Evolutionary conservation across 2,888 invertebrate genomes (phyloP).

Genomic region (Machimus atricapillus): DNA sequence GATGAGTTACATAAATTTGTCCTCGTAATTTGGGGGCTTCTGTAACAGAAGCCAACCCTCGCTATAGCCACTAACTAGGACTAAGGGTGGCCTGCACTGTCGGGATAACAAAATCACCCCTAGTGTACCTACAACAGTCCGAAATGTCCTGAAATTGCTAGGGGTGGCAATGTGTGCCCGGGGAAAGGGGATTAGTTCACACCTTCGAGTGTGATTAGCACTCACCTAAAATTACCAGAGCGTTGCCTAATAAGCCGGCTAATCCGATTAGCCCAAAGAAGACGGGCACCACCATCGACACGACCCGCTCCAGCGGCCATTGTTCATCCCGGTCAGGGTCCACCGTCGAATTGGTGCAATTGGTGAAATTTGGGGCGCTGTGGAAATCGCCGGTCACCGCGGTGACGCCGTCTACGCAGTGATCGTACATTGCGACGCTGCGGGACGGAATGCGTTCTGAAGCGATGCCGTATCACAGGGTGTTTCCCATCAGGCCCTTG

Average conservation of each 20-base stretch:
- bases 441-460: background rate
- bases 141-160: background rate
- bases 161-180: background rate
- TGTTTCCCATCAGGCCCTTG: background rate
- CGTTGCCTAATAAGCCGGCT: constrained; percentile 88
- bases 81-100: background rate
- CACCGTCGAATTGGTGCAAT: background rate
- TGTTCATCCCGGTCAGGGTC: constrained; percentile 56
- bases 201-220: constrained; percentile 41
- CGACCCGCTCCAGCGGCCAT: constrained; percentile 69
- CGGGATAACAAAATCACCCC: background rate
- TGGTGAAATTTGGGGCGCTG: background rate
- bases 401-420: constrained; percentile 18
- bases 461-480: background rate
- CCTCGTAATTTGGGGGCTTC: background rate
- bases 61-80: background rate
- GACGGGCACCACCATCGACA: constrained; percentile 77
- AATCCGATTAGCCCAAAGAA: constrained; percentile 87
- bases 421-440: constrained; percentile 23
- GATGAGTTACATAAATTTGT: background rate
- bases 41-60: background rate
- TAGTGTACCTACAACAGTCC: background rate
- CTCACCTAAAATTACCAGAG: constrained; percentile 77
- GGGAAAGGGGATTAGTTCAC: background rate
- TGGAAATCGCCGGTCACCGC: background rate